Evolutionary conservation across 2,797 vertebrate genomes (phyloP).

Genomic region (Pteronotus mesoamericanus): DNA sequence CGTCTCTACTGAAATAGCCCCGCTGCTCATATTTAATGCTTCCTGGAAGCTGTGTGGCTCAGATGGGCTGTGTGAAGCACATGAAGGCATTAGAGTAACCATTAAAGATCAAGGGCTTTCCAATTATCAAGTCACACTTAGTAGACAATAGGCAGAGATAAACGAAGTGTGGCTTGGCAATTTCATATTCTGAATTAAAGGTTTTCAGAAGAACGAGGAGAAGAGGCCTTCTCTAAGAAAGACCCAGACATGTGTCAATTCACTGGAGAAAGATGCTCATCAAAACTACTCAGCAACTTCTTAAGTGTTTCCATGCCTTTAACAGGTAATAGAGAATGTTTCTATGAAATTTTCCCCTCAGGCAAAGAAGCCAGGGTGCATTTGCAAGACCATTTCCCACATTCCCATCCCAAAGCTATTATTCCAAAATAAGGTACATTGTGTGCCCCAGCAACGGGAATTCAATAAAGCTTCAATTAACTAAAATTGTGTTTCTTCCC

Average conservation of each 20-base stretch:
- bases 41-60: constrained; percentile 55
- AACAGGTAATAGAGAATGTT: neutral
- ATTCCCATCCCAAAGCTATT: neutral
- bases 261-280: neutral
- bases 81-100: constrained; percentile 63
- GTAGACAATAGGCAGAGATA: constrained; percentile 66
- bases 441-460: neutral
- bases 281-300: neutral
- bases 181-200: constrained; percentile 62
- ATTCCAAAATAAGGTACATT: neutral
- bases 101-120: constrained; percentile 74
- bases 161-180: constrained; percentile 54
- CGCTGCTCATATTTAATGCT: constrained; percentile 67
- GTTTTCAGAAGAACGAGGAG: constrained; percentile 56
- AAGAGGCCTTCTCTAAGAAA: neutral
- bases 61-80: constrained; percentile 45
- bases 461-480: neutral
- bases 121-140: constrained; percentile 70
- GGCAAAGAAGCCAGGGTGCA: neutral
- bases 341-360: neutral
- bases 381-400: neutral
- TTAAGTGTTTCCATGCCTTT: neutral
- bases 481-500: neutral
- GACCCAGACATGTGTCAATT: neutral
- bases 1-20: constrained; percentile 67